These are phyloP conservation scores for Lochmaea crataegi DNA, from an alignment of 2,888 invertebrate genomes.

Conservation along the genomic window DNA sequence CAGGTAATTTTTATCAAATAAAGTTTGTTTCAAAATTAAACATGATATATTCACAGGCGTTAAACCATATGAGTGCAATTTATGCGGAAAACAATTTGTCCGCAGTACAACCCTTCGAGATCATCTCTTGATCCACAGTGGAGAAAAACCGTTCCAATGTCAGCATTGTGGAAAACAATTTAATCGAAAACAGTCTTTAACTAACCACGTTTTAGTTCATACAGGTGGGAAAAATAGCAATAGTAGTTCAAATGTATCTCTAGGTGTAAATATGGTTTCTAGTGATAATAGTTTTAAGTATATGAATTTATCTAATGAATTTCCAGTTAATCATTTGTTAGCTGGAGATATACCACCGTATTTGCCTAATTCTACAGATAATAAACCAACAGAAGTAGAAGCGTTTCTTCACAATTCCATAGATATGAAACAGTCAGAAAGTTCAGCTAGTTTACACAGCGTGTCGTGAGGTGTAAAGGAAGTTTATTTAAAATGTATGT, in stretches of 20 bases:
- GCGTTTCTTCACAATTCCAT: neutral
- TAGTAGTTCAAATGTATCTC: slow-evolving; percentile 5
- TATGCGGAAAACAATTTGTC: slow-evolving; percentile 54
- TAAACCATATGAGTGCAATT: slow-evolving; percentile 48
- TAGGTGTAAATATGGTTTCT: slow-evolving; percentile 14
- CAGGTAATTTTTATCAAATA: slow-evolving; percentile 29
- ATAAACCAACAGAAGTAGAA: neutral
- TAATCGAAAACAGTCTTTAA: slow-evolving; percentile 45
- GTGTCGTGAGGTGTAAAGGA: neutral
- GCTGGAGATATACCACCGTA: slow-evolving; percentile 2
- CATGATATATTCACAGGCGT: slow-evolving; percentile 12
- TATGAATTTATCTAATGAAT: slow-evolving; percentile 6
- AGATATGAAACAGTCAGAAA: neutral
- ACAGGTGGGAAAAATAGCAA: slow-evolving; percentile 32
- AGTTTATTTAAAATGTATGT: no score
- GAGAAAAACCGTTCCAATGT: slow-evolving; percentile 54
- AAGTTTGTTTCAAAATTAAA: neutral
- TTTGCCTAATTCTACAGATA: slow-evolving; percentile 3
- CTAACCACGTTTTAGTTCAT: slow-evolving; percentile 45
- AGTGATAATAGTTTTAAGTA: slow-evolving; percentile 23
- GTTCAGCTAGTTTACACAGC: neutral
- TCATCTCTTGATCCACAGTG: slow-evolving; percentile 54
- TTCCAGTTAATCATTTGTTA: slow-evolving; percentile 18
- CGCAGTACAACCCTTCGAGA: slow-evolving; percentile 55
- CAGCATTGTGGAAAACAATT: slow-evolving; percentile 54